Evolutionary conservation across 2,888 invertebrate species (phyloP), one percentile per base, ranked within the genome.

Genomic region (Eupeodes latifasciatus): DNA sequence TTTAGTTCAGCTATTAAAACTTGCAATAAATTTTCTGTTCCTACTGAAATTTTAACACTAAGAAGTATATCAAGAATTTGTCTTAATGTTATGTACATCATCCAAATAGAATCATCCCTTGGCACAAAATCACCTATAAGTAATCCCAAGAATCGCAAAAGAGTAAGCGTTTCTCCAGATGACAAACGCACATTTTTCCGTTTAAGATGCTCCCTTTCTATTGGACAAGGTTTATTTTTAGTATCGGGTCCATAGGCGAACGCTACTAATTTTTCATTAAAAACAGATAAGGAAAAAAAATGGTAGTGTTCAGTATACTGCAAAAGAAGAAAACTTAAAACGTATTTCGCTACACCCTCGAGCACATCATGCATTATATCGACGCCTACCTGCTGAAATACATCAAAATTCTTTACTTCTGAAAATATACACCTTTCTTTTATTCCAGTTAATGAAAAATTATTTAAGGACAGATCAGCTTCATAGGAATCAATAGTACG

Each of bases 31-130:
- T 10, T 4, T 4, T n/a, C 64, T 44, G 64, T 64, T n/a, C 64
- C 64, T 6, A 1, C 2, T 11, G 16, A 64, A 11, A 64, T 44
- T 16, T 6, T 44, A 16, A 64, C 62, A 6, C 64, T 64, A 2
- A 64, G 36, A 64, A 64, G 44, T 11, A 64, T 64, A 19, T 64
- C 64, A 11, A 64, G 14, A 19, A 64, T 44, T 19, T 64, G 19
- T 44, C 44, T 44, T 1, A 64, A 19, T 19, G 9, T 62, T 44
- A 7, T 44, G 4, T 16, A 64, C 1, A 64, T 2, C 2, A 19
- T 10, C 64, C 64, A 64, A 47, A 11, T 19, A 3, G 3, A 0
- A 64, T 64, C 16, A 3, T 47, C 11, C 19, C 2, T 44, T 5
- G 64, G 64, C 0, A 64, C 11, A 44, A 44, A 64, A 62, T 64